A percentile compares a stretch with the other conserved stretches of the same genome.
Evolutionary conservation across 2,888 invertebrate species (phyloP).

Genomic region (Pantelozetes paolii): DNA sequence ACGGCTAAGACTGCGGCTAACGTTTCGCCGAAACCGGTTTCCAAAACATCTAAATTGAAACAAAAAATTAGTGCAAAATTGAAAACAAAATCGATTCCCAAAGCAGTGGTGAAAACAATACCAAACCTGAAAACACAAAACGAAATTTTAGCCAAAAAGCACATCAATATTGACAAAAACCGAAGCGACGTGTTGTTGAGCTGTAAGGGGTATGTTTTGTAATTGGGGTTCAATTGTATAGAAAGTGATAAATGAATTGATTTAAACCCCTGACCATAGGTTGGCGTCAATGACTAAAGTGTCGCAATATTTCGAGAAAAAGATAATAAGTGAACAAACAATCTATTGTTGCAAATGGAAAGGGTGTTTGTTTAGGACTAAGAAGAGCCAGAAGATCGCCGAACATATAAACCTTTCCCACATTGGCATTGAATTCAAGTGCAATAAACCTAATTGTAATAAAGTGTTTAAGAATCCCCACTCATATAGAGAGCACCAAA

Average conservation of each 20-base stretch:
- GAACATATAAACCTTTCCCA: constrained; percentile 29
- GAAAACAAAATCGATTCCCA: neutral
- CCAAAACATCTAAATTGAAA: neutral
- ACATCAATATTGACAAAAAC: constrained; percentile 2
- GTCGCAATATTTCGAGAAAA: neutral
- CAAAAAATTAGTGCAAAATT: neutral
- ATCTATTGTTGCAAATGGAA: constrained; percentile 6
- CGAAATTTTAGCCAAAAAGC: neutral
- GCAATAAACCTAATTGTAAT: constrained; percentile 16
- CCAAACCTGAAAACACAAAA: neutral
- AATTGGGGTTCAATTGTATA: neutral
- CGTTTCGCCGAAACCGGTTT: neutral
- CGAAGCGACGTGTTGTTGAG: constrained; percentile 2
- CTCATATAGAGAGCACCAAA: constrained; percentile 25
- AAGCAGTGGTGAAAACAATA: neutral
- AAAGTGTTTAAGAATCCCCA: constrained; percentile 24
- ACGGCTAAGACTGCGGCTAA: neutral
- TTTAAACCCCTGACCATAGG: too few species aligned
- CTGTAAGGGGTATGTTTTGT: constrained; percentile 1
- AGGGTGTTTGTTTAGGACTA: neutral
- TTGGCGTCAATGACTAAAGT: constrained; percentile 19
- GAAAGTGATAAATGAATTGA: neutral
- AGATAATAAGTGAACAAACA: neutral
- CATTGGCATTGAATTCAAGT: constrained; percentile 14
- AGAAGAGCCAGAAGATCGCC: constrained; percentile 21